Conservation (phyloP, 2,797 vertebrate genomes). For the Nasua narica region DNA sequence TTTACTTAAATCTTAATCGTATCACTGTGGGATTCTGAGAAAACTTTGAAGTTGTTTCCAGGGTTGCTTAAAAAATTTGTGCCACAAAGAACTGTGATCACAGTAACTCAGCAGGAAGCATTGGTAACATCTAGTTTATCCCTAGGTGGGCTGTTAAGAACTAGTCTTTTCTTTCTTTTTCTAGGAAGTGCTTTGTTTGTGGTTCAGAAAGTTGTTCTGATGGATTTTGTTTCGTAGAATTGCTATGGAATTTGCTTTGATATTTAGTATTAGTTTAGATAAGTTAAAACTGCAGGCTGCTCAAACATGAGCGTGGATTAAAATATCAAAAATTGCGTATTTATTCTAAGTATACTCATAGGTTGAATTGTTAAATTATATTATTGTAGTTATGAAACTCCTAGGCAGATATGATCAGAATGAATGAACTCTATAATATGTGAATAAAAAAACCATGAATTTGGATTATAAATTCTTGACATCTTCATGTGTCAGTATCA, state of each 20-base stretch:
- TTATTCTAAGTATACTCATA: neutral
- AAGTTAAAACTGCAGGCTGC: constrained; percentile 26
- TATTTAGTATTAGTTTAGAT: constrained; percentile 57
- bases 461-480: neutral
- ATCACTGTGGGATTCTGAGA: constrained; percentile 31
- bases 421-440: neutral
- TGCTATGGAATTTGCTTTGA: constrained; percentile 64
- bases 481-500: neutral
- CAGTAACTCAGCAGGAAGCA: constrained; percentile 57
- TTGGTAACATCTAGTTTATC: constrained; percentile 54
- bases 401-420: constrained; percentile 2
- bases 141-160: constrained; percentile 60
- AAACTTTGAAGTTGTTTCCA: constrained; percentile 74
- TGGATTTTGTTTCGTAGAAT: constrained; percentile 51
- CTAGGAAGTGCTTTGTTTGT: constrained; percentile 64
- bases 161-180: constrained; percentile 52
- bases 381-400: neutral
- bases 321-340: neutral
- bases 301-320: constrained; percentile 35
- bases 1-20: constrained; percentile 64
- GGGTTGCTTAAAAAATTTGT: constrained; percentile 67
- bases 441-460: neutral
- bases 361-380: constrained; percentile 12
- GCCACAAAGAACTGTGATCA: constrained; percentile 45
- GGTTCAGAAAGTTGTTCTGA: constrained; percentile 47